Base-by-base conservation (phyloP, 2,797 vertebrate genomes). In the Clarias fuscus region DNA sequence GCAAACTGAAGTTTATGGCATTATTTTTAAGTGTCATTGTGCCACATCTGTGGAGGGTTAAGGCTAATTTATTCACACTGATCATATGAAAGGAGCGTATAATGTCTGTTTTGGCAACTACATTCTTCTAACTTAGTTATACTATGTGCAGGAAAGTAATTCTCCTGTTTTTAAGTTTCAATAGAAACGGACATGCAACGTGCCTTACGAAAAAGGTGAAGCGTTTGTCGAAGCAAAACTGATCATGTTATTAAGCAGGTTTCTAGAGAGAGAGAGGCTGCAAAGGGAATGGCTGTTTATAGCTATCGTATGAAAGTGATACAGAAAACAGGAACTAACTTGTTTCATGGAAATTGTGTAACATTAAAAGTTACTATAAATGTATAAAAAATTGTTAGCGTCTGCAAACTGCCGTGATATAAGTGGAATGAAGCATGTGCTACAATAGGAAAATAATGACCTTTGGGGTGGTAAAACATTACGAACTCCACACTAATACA, bases 251-350 rank as follows among this genome's bases (percentile, higher is more conserved):
- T 14, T 75, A n/a, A n/a, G 24, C 43, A 30, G 5, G 58, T 62
- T 61, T 24, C 15, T 20, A 53, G 15, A 67, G 15, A 67, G 33
- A 33, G 7, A 11, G 64, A 53, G 64, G 24, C 24, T 43, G 7
- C 37, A n/a, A n/a, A 43, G 14, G 7, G 18, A 67, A 53, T 3
- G 10, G n/a, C 79, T 67, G 78, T 24, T 64, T 27, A 64, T 43
- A 17, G 22, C 59, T n/a, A 33, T 79, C 48, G 30, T 81, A 64
- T 81, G 62, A 82, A 68, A 82, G 8, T 14, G 11, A 68, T n/a
- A 30, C 43, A 82, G 80, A 82, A 82, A 82, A 82, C 24, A 68
- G 80, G 64, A 82, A 56, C 43, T 68, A 53, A 68, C 64, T 64
- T 30, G 5, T 82, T 82, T 30, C 62, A 30, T 20, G 17, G n/a